These are phyloP conservation scores for Aleadryas rufinucha DNA, from an alignment of 2,113 vertebrate genomes.

Conservation along the genomic window DNA sequence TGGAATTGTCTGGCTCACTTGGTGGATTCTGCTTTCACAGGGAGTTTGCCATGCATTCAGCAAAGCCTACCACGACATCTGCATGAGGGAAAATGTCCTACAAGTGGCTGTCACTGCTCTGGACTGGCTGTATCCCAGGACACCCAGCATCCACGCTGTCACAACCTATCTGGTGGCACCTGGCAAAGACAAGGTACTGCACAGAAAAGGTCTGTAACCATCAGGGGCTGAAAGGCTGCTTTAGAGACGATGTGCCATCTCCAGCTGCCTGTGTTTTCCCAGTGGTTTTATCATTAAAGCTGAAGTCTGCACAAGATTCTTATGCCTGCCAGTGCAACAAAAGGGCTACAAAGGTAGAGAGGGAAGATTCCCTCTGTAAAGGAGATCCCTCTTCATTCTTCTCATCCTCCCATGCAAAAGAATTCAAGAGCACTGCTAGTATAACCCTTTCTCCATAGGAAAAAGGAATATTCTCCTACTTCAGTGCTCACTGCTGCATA, in stretches of 20 bases:
- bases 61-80: constrained; percentile 71
- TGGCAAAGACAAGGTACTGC: constrained; percentile 54
- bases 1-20: neutral
- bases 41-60: constrained; percentile 73
- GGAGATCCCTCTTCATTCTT: neutral
- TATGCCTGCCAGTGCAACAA: neutral
- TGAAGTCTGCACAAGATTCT: neutral
- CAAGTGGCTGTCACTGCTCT: constrained; percentile 63
- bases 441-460: neutral
- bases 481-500: neutral
- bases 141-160: constrained; percentile 31
- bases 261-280: neutral
- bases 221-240: neutral
- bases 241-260: neutral
- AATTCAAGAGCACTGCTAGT: neutral
- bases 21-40: constrained; percentile 53
- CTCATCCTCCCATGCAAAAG: neutral
- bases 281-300: neutral
- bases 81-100: constrained; percentile 55
- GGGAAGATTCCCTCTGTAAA: neutral
- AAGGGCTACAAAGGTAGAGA: neutral
- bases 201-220: neutral
- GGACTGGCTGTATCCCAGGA: constrained; percentile 60
- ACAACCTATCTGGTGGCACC: constrained; percentile 60
- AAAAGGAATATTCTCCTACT: neutral